These are phyloP conservation scores for Chrosomus eos DNA, from an alignment of 2,797 vertebrate genomes.

Conservation along the genomic window DNA sequence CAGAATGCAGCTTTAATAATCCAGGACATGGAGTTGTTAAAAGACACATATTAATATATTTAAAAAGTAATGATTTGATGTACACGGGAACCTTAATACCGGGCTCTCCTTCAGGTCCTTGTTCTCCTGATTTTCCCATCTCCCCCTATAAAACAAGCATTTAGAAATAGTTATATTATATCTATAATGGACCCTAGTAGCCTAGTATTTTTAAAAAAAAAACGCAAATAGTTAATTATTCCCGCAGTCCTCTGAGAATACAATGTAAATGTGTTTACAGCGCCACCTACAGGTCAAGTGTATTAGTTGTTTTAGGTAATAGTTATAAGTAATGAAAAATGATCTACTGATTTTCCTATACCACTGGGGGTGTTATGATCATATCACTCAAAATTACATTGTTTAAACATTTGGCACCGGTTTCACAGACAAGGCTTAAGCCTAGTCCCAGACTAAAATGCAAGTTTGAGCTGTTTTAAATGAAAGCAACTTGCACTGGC, in stretches of 20 bases:
- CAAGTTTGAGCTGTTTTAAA: too few relatives aligned
- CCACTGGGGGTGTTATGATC: background rate
- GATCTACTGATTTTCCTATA: background rate
- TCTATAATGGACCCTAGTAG: background rate
- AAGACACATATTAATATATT: background rate
- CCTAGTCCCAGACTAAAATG: too few relatives aligned
- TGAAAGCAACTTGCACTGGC: too few relatives aligned
- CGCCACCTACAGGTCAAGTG: background rate
- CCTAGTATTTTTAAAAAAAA: background rate
- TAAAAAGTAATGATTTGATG: slow-evolving; percentile 59
- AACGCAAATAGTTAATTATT: background rate
- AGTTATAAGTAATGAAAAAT: background rate
- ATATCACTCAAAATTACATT: background rate
- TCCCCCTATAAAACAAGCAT: slow-evolving; percentile 70
- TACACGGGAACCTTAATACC: slow-evolving; percentile 83
- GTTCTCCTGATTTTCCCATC: slow-evolving; percentile 76
- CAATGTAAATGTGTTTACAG: background rate
- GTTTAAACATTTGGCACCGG: background rate
- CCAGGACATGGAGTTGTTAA: background rate
- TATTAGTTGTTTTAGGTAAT: background rate
- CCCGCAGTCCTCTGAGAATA: background rate
- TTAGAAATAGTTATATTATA: slow-evolving; percentile 4
- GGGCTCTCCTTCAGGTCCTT: slow-evolving; percentile 78
- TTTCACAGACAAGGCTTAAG: too few relatives aligned
- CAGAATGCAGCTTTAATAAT: background rate